A percentile compares a stretch with the other conserved stretches of the same genome.
Evolutionary conservation across 2,888 invertebrate genomes (phyloP).

Genomic region (Caenorhabditis sulstoni): DNA sequence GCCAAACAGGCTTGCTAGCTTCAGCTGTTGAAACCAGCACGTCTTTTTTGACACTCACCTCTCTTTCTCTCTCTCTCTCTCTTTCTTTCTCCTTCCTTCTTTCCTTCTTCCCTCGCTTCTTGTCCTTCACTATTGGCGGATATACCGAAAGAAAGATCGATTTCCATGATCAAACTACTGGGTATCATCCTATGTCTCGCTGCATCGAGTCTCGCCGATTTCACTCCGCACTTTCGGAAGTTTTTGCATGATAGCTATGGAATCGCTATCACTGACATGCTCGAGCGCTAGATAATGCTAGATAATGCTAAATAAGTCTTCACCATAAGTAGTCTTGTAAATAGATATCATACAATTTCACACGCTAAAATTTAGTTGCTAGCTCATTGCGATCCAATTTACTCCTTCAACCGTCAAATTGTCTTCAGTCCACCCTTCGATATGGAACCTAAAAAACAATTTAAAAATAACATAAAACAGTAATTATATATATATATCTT

Average conservation of each 20-base stretch:
- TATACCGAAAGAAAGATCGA: not conserved
- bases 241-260: slow-evolving; percentile 75
- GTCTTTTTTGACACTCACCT: not conserved
- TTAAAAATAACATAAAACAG: too few species aligned
- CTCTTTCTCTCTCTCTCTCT: slow-evolving; percentile 1
- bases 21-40: slow-evolving; percentile 1
- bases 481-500: too few species aligned
- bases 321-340: too few species aligned
- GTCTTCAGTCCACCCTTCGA: too few species aligned
- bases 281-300: too few species aligned
- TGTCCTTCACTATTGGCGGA: not conserved
- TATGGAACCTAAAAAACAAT: too few species aligned
- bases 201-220: slow-evolving; percentile 51
- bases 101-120: not conserved
- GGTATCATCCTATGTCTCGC: not conserved
- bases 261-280: slow-evolving; percentile 68
- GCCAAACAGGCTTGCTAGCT: not conserved
- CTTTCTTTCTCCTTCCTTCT: not conserved
- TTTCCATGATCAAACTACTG: not conserved
- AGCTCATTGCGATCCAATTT: too few species aligned
- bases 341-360: too few species aligned
- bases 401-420: too few species aligned
- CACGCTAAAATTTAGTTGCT: too few species aligned
- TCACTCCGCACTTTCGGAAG: slow-evolving; percentile 72
- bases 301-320: too few species aligned